Conservation (phyloP, 2,113 vertebrate species). For the Menura novaehollandiae region DNA sequence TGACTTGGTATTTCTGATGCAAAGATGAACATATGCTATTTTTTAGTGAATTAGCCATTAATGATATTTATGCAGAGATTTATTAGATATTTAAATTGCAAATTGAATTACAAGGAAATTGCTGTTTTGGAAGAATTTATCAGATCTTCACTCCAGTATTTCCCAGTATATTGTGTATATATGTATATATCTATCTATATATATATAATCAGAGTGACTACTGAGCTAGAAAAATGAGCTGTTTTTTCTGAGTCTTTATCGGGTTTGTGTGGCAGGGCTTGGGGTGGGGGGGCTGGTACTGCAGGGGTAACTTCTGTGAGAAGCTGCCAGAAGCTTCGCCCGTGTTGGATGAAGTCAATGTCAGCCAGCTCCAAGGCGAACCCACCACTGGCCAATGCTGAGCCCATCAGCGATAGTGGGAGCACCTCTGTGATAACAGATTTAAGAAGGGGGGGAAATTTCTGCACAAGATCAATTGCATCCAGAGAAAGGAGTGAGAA, state of each 20-base stretch:
- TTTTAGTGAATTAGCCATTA: not conserved
- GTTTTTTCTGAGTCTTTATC: not conserved
- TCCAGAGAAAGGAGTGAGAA: not conserved
- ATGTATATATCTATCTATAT: not conserved
- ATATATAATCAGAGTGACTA: not conserved
- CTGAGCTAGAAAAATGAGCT: not conserved
- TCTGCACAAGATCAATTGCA: not conserved
- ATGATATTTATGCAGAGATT: not conserved
- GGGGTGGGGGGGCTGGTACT: too few relatives aligned
- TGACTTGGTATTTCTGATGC: not conserved
- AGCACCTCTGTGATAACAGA: not conserved
- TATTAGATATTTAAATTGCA: not conserved
- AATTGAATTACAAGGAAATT: not conserved
- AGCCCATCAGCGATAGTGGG: not conserved
- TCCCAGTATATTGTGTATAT: not conserved
- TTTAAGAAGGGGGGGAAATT: not conserved
- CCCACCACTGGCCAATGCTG: not conserved
- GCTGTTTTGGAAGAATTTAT: not conserved
- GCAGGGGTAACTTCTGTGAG: not conserved
- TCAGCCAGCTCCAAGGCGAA: not conserved
- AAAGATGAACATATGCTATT: not conserved
- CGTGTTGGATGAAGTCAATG: not conserved
- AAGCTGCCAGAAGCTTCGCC: not conserved
- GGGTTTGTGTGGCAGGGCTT: not conserved
- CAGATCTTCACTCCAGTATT: not conserved